Evolutionary conservation across 1,140 invertebrate genomes (phyloP).

Genomic region (Phortica variegata): DNA sequence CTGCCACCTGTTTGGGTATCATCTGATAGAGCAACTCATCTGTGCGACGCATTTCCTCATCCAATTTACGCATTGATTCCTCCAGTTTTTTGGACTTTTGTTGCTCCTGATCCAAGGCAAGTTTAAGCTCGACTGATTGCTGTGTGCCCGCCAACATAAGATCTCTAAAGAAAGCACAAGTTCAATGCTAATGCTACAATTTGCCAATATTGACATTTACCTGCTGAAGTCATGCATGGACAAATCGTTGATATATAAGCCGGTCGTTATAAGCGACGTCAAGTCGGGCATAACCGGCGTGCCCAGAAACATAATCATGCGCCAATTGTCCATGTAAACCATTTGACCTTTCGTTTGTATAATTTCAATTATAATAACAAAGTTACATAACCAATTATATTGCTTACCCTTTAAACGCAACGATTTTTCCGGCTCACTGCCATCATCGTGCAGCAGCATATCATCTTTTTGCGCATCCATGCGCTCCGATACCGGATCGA

Average conservation of each 20-base stretch:
- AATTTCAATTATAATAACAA: not conserved
- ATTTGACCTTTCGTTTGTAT: conserved; percentile 79
- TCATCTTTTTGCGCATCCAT: conserved; percentile 63
- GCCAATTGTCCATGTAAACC: conserved; percentile 98
- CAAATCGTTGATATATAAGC: conserved; percentile 94
- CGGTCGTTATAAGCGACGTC: conserved; percentile 79
- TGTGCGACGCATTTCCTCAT: conserved; percentile 93
- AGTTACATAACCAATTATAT: not conserved
- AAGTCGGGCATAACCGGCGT: conserved; percentile 94
- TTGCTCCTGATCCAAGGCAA: conserved; percentile 94
- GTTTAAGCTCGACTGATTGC: conserved; percentile 93
- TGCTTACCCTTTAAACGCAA: conserved; percentile 77
- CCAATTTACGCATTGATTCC: conserved; percentile 93
- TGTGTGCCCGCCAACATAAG: conserved; percentile 95
- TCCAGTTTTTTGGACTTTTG: conserved; percentile 95
- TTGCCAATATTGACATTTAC: conserved; percentile 57
- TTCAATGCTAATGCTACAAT: not conserved
- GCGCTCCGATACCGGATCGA: conserved; percentile 74
- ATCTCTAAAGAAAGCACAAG: conserved; percentile 66
- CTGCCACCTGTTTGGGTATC: conserved; percentile 97
- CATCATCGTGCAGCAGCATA: conserved; percentile 65
- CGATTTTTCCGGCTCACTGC: conserved; percentile 68
- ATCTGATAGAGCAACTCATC: conserved; percentile 96
- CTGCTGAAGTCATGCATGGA: conserved; percentile 98
- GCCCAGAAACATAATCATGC: conserved; percentile 93